These are phyloP conservation scores for Nixonia krombeini DNA, from an alignment of 1,140 invertebrate species.

Conservation along the genomic window DNA sequence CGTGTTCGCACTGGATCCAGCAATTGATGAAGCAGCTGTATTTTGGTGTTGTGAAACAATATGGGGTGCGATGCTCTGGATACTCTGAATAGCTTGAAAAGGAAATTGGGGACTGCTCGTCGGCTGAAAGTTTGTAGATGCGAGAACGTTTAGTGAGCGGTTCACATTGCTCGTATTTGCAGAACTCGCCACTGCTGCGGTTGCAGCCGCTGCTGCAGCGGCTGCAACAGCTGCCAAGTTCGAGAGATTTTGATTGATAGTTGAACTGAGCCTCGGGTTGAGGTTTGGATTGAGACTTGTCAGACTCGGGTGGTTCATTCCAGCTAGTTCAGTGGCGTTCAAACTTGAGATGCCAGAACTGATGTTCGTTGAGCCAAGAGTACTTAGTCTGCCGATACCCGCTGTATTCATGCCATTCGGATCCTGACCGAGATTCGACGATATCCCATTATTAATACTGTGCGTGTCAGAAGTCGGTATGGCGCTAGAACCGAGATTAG, in stretches of 20 bases:
- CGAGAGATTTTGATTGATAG: conserved; percentile 60
- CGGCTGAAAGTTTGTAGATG: conserved; percentile 62
- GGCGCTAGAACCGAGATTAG: conserved; percentile 64
- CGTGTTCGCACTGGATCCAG: conserved; percentile 52
- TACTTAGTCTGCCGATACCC: conserved; percentile 60
- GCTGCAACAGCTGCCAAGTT: conserved; percentile 49
- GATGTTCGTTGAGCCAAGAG: conserved; percentile 64
- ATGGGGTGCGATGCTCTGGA: conserved; percentile 67
- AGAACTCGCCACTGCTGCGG: conserved; percentile 27
- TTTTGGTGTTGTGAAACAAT: conserved; percentile 64
- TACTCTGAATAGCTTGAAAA: conserved; percentile 67
- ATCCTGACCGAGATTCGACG: conserved; percentile 62
- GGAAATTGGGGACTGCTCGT: conserved; percentile 60
- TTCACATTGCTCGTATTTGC: conserved; percentile 57
- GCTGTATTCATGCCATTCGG: conserved; percentile 63
- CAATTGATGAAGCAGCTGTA: conserved; percentile 51
- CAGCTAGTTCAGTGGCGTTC: conserved; percentile 58
- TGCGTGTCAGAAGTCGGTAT: conserved; percentile 61
- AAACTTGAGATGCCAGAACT: conserved; percentile 61
- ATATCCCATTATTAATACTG: conserved; percentile 66
- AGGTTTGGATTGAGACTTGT: conserved; percentile 59
- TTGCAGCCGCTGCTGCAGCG: too few relatives aligned
- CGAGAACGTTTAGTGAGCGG: conserved; percentile 59
- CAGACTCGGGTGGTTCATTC: conserved; percentile 62
- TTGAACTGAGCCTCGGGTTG: conserved; percentile 60